Evolutionary conservation across 1,140 invertebrate genomes (phyloP), one percentile per base, ranked within the genome.

Genomic region (Drosophila sproati): DNA sequence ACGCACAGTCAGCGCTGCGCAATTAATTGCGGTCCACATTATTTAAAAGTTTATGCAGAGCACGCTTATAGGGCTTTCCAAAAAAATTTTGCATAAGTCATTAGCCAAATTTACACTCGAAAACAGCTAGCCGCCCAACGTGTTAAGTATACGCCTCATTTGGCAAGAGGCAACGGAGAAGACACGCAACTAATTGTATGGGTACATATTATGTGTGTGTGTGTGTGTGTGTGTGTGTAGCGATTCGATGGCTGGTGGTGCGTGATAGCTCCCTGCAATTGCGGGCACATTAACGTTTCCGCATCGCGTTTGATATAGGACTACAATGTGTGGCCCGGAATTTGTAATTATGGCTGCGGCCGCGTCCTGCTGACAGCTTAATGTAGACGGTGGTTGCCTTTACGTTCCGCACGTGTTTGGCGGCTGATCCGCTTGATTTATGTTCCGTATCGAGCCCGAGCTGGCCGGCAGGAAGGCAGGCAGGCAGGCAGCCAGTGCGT

Each of bases 241-340:
- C 20, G 20, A 20, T 20, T 20, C 20, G 20, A 20, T 34, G 50
- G 10, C 35, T 31, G 37, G 48, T 51, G 41, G 60, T 75, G 80
- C 80, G 85, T 89, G 85, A 88, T 80, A 78, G 83, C 73, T 89
- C 77, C 78, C 77, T 80, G 80, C 85, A 80, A 88, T 85, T 85
- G 77, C 57, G 83, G 77, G 56, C 80, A 80, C 80, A 88, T 80
- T 88, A 88, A 78, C 71, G 85, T 79, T 80, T 88, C 86, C 77
- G 85, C 61, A 73, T 70, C 61, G 80, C 68, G 77, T 85, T 88
- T 88, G 85, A 88, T 88, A 89, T 89, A 88, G 74, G 71, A 64
- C 68, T 60, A 50, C 20, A 85, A 73, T 78, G 80, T 77, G 80
- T 88, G 85, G 85, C 62, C 52, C 73, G 80, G 85, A 85, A 88